These are phyloP conservation scores for Ancistrus triradiatus DNA, from an alignment of 2,113 vertebrate genomes.

Conservation along the genomic window DNA sequence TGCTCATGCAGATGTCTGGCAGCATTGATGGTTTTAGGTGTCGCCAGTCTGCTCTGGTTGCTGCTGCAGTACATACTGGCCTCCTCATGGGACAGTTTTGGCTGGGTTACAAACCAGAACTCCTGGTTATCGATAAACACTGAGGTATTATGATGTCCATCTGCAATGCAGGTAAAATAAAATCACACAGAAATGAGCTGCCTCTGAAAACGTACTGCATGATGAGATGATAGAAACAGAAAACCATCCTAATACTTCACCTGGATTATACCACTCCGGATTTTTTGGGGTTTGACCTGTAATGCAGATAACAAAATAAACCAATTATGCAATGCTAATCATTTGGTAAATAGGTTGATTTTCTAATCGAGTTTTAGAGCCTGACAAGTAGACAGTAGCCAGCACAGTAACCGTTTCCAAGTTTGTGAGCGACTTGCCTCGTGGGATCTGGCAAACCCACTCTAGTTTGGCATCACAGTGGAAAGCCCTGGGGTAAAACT, in stretches of 20 bases:
- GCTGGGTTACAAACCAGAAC: slow-evolving; percentile 86
- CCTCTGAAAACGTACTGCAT: not conserved
- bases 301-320: slow-evolving; percentile 31
- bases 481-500: slow-evolving; percentile 78
- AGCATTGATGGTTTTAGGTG: slow-evolving; percentile 58
- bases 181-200: not conserved
- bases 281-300: slow-evolving; percentile 74
- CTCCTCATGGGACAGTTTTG: slow-evolving; percentile 74
- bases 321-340: not conserved
- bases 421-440: slow-evolving; percentile 70
- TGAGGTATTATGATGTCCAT: slow-evolving; percentile 74
- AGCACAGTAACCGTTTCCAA: not conserved
- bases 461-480: slow-evolving; percentile 85
- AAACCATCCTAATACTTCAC: slow-evolving; percentile 61
- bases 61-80: slow-evolving; percentile 76
- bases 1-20: slow-evolving; percentile 50
- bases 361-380: no score
- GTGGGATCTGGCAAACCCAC: slow-evolving; percentile 91
- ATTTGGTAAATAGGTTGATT: not conserved
- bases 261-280: slow-evolving; percentile 90
- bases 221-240: not conserved
- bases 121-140: slow-evolving; percentile 81
- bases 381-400: no score
- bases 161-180: slow-evolving; percentile 50
- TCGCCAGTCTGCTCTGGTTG: slow-evolving; percentile 78